Evolutionary conservation across 2,888 invertebrate genomes (phyloP).

Genomic region (Dastarcus helophoroides): DNA sequence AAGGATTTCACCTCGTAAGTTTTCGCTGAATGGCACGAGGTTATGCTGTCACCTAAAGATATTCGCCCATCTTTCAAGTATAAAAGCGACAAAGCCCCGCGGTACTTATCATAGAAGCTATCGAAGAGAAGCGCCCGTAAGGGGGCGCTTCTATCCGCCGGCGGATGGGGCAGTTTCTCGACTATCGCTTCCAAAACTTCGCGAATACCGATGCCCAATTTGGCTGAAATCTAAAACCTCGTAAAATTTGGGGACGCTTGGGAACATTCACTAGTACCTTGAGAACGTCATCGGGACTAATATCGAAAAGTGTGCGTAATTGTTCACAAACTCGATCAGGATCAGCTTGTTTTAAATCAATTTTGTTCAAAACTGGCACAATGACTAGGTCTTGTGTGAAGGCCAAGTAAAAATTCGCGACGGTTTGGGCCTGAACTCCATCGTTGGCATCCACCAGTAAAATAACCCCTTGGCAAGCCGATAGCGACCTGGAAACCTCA

Average conservation of each 20-base stretch:
- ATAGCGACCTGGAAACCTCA: constrained; percentile 85
- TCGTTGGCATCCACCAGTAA: constrained; percentile 93
- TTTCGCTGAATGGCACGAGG: constrained; percentile 59
- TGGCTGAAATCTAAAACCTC: constrained; percentile 65
- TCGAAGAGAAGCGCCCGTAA: constrained; percentile 84
- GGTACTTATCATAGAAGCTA: constrained; percentile 84
- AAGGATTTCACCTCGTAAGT: constrained; percentile 68
- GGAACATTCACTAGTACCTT: constrained; percentile 43
- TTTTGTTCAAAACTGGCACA: constrained; percentile 92
- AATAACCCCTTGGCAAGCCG: constrained; percentile 91
- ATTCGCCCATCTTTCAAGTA: constrained; percentile 69
- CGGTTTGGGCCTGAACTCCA: constrained; percentile 94
- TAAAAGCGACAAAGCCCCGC: constrained; percentile 67
- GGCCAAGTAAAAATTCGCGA: constrained; percentile 91
- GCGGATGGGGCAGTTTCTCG: constrained; percentile 64
- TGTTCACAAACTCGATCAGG: constrained; percentile 74
- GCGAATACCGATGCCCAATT: constrained; percentile 74
- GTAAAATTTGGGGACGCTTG: constrained; percentile 3
- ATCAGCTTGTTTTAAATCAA: constrained; percentile 84
- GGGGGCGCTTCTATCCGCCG: constrained; percentile 44
- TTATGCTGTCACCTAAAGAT: constrained; percentile 62
- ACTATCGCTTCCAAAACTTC: constrained; percentile 69
- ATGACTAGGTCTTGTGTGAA: constrained; percentile 69
- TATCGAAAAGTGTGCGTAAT: constrained; percentile 68
- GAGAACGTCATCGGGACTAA: constrained; percentile 59